Evolutionary conservation across 2,888 invertebrate genomes (phyloP).

Genomic region (Meandrusa payeni): DNA sequence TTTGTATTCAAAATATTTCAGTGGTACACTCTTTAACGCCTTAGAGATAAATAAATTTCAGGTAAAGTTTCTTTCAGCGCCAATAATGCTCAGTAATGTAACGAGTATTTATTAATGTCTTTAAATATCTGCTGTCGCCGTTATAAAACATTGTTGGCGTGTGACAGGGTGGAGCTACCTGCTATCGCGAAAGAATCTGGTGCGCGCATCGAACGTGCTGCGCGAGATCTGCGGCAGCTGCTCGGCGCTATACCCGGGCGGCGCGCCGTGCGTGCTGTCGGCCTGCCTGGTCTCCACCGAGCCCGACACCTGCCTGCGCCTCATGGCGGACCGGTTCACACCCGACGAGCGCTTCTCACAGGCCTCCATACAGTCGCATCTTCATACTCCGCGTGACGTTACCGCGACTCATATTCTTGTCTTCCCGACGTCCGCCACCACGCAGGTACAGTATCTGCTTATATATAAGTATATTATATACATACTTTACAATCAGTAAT

Average conservation of each 20-base stretch:
- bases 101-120: no score
- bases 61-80: no score
- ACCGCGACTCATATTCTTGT: constrained; percentile 99
- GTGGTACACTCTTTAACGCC: no score
- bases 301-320: constrained; percentile 91
- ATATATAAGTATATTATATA: no score
- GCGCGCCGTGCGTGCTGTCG: constrained; percentile 95
- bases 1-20: no score
- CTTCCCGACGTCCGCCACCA: constrained; percentile 97
- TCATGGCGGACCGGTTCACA: constrained; percentile 97
- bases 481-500: no score
- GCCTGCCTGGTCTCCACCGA: constrained; percentile 99
- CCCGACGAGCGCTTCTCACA: constrained; percentile 96
- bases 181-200: constrained; percentile 93
- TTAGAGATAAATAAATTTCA: no score
- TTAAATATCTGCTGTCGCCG: no score
- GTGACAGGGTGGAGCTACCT: constrained; percentile 95
- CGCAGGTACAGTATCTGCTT: no score
- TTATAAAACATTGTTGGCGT: not conserved
- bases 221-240: constrained; percentile 96
- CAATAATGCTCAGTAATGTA: no score
- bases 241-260: constrained; percentile 88
- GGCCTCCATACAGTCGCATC: constrained; percentile 91
- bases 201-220: constrained; percentile 92
- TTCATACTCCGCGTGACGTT: constrained; percentile 97